Percentiles rank a stretch among this genome's conserved stretches.
Evolutionary conservation across 2,888 invertebrate species (phyloP).

Genomic region (Bellardia bayeri): DNA sequence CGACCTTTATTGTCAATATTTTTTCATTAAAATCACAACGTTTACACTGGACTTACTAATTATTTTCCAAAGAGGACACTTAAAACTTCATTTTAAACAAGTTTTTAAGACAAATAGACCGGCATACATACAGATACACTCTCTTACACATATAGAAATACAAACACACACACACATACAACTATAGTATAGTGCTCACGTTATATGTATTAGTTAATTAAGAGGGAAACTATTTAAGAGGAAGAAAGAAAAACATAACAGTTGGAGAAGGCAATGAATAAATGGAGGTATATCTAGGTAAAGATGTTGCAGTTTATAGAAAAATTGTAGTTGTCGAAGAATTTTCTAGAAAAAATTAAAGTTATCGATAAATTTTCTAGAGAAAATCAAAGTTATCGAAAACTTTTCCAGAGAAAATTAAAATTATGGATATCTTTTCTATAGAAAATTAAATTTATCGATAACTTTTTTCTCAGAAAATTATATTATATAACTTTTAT

Average conservation of each 20-base stretch:
- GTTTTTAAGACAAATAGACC: conserved; percentile 29
- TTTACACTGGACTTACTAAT: conserved; percentile 69
- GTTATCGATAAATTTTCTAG: background rate
- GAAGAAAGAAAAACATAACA: background rate
- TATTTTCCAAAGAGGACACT: conserved; percentile 67
- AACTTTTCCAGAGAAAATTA: background rate
- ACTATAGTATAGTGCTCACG: conserved; percentile 4
- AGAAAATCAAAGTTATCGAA: background rate
- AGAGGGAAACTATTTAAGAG: background rate
- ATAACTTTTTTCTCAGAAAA: background rate
- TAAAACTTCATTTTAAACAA: conserved; percentile 65
- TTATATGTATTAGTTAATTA: conserved; percentile 37
- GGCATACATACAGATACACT: background rate
- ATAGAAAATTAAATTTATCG: background rate
- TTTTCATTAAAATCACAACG: conserved; percentile 71
- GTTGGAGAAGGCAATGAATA: no score
- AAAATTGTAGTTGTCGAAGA: background rate
- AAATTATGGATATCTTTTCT: background rate
- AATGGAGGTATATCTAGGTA: no score
- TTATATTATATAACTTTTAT: background rate
- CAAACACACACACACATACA: background rate
- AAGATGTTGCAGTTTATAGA: no score
- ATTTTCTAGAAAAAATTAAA: background rate
- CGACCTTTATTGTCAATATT: conserved; percentile 70
- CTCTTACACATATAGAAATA: background rate